Conservation (phyloP, 1,140 invertebrate species). For the Aleiodes sp. region DNA sequence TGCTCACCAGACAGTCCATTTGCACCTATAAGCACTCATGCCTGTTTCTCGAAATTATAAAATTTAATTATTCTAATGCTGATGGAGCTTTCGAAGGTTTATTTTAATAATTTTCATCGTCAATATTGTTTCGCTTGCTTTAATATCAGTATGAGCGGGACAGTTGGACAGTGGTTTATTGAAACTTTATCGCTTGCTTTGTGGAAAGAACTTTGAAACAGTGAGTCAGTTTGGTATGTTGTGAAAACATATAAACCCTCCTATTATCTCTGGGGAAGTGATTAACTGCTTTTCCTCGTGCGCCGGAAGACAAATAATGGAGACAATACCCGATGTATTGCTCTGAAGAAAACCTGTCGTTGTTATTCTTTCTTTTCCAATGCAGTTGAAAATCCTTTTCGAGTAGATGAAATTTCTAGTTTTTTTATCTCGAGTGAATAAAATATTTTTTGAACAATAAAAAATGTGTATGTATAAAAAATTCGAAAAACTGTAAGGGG, state of each 20-base stretch:
- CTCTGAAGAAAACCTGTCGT: background rate
- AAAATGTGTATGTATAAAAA: no score
- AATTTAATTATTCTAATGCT: background rate
- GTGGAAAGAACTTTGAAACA: background rate
- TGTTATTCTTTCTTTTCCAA: no score
- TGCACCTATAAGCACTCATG: constrained; percentile 29
- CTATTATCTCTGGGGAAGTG: constrained; percentile 11
- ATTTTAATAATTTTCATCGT: no score
- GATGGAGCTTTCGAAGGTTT: no score
- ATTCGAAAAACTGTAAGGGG: no score
- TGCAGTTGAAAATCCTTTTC: background rate
- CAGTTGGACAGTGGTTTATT: no score
- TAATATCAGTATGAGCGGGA: no score
- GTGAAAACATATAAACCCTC: background rate
- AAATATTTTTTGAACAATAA: no score
- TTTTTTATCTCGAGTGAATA: no score
- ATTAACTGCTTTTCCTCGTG: background rate
- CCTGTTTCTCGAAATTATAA: constrained; percentile 8
- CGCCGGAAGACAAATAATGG: constrained; percentile 6
- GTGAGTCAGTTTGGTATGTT: background rate
- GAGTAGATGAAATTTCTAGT: no score
- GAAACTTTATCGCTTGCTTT: background rate
- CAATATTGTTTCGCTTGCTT: no score
- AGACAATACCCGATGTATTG: background rate
- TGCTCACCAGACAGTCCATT: constrained; percentile 30